These are phyloP conservation scores for Orientallactaga bullata DNA, from an alignment of 2,113 vertebrate species.

Conservation along the genomic window DNA sequence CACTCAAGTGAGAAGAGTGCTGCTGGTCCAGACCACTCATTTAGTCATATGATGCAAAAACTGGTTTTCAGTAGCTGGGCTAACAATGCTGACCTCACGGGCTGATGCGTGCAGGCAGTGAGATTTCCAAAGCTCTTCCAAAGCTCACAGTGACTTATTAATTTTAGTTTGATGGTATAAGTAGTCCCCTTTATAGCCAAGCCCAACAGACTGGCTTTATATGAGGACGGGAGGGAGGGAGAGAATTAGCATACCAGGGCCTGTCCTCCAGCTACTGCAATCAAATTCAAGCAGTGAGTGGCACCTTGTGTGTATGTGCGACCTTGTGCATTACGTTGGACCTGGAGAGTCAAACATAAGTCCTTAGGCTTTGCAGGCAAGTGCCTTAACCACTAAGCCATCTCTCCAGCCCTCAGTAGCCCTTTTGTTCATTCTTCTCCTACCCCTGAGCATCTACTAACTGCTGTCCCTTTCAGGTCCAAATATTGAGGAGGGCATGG, in stretches of 20 bases:
- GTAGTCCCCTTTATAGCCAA: too few species aligned
- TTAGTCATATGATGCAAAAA: not conserved
- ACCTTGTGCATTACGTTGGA: too few species aligned
- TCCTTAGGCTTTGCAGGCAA: too few species aligned
- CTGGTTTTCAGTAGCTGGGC: not conserved
- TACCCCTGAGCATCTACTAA: not conserved
- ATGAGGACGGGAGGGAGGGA: too few species aligned
- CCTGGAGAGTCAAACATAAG: too few species aligned
- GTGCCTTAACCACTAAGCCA: too few species aligned
- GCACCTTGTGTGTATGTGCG: too few species aligned
- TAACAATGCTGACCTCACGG: not conserved
- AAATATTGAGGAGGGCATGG: not conserved
- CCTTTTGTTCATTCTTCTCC: not conserved
- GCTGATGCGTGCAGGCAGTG: not conserved
- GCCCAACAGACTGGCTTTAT: too few species aligned
- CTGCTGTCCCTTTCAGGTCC: not conserved
- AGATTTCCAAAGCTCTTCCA: not conserved
- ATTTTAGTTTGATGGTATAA: not conserved
- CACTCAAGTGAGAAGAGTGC: not conserved
- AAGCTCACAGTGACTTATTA: not conserved
- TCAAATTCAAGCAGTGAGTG: too few species aligned
- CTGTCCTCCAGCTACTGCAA: too few species aligned
- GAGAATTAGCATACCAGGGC: too few species aligned
- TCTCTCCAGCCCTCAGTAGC: too few species aligned
- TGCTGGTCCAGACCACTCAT: not conserved